Evolutionary conservation across 2,888 invertebrate genomes (phyloP).

Genomic region (Andrena bicolor): DNA sequence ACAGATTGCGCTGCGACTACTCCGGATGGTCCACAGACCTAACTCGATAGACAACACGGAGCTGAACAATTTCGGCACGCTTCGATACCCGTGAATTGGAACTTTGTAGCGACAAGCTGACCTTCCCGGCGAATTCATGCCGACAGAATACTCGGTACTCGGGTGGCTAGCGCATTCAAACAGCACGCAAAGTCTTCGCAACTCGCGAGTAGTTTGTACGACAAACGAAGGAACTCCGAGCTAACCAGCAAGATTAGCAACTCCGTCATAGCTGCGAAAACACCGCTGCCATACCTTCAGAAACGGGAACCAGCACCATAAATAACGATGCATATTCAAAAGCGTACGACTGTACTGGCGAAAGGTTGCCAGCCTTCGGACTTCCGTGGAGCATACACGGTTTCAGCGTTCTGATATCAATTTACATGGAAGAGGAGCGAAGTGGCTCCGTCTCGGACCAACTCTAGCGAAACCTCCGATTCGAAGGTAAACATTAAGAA

Average conservation of each 20-base stretch:
- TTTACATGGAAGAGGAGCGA: no score
- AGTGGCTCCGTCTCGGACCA: no score
- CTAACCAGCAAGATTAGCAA: not conserved
- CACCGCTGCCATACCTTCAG: not conserved
- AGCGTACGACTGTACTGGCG: no score
- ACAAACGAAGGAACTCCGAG: not conserved
- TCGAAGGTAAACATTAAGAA: not conserved
- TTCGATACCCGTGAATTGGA: not conserved
- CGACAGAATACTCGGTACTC: not conserved
- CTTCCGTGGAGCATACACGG: no score
- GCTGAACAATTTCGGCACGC: not conserved
- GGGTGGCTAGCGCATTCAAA: not conserved
- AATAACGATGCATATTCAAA: no score
- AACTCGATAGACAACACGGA: not conserved
- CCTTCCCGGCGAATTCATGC: no score
- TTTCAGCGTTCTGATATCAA: no score
- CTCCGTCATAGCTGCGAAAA: not conserved
- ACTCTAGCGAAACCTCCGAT: not conserved
- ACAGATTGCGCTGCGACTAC: not conserved
- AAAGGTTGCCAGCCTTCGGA: no score
- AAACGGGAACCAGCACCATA: not conserved
- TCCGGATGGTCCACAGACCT: not conserved
- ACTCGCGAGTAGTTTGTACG: not conserved
- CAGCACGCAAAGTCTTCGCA: not conserved
- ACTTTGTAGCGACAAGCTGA: no score